These are phyloP conservation scores for Tribolium madens DNA, from an alignment of 1,140 invertebrate species.

Conservation along the genomic window DNA sequence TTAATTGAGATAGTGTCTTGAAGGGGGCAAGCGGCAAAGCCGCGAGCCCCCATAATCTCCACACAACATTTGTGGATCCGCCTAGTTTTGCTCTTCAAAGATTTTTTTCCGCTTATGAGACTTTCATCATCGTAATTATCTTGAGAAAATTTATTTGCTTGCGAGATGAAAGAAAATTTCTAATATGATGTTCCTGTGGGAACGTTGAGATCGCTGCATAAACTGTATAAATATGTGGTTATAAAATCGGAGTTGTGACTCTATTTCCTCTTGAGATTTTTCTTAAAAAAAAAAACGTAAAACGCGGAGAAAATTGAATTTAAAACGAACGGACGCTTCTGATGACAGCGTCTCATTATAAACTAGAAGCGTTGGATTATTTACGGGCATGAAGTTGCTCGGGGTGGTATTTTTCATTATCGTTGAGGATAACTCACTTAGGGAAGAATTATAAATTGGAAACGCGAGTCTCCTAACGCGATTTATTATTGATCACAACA, in stretches of 20 bases:
- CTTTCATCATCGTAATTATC: too few relatives aligned
- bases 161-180: conserved; percentile 24
- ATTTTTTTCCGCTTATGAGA: too few relatives aligned
- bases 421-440: conserved; percentile 1
- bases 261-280: not conserved
- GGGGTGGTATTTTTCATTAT: conserved; percentile 13
- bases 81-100: too few relatives aligned
- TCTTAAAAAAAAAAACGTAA: not conserved
- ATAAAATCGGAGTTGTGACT: not conserved
- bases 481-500: not conserved
- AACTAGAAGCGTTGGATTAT: conserved; percentile 6
- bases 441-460: not conserved
- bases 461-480: not conserved
- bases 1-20: too few relatives aligned
- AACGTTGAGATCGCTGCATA: not conserved
- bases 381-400: not conserved
- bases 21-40: too few relatives aligned
- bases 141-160: conserved; percentile 12
- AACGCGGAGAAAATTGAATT: conserved; percentile 3
- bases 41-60: too few relatives aligned
- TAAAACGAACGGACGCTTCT: conserved; percentile 12
- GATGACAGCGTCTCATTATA: conserved; percentile 13
- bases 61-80: too few relatives aligned
- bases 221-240: conserved; percentile 25
- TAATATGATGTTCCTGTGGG: conserved; percentile 18